Conservation (phyloP, 2,113 vertebrate species). For the Fregetta grallaria region DNA sequence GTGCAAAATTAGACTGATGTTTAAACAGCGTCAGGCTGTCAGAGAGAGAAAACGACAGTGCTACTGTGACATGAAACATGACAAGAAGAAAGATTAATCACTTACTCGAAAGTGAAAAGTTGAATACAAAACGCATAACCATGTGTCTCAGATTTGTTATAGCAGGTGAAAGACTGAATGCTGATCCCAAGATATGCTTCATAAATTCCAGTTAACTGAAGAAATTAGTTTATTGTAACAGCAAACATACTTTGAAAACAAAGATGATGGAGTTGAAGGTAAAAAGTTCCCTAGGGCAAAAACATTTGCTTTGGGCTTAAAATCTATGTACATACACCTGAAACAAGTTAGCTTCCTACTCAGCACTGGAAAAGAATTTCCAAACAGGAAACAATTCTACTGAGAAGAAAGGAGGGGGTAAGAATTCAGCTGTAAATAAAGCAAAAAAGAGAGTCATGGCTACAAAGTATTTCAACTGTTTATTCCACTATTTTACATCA, state of each 20-base stretch:
- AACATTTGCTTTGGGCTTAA: background rate
- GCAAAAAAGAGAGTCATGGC: fast-evolving
- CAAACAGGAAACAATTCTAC: background rate
- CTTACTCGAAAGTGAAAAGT: constrained; percentile 18
- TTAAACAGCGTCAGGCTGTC: constrained; percentile 56
- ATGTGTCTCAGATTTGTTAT: background rate
- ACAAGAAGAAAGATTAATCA: constrained; percentile 55
- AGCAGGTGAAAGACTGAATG: constrained; percentile 7
- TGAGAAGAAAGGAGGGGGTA: background rate
- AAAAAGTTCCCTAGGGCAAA: background rate
- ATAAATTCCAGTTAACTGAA: background rate
- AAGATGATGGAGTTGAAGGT: background rate
- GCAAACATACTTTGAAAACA: background rate
- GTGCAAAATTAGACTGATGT: constrained; percentile 62
- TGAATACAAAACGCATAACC: background rate
- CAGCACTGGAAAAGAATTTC: background rate
- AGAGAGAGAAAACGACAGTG: constrained; percentile 40
- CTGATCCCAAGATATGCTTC: background rate
- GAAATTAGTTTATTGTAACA: background rate
- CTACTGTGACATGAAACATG: constrained; percentile 49
- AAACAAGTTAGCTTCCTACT: background rate
- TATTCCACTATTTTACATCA: background rate
- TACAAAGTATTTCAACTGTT: background rate
- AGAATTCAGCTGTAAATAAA: background rate
- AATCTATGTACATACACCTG: background rate